phyloP scores from a whole-genome alignment of 2,113 vertebrate genomes.

The Rhynchopsitta pachyrhyncha region DNA sequence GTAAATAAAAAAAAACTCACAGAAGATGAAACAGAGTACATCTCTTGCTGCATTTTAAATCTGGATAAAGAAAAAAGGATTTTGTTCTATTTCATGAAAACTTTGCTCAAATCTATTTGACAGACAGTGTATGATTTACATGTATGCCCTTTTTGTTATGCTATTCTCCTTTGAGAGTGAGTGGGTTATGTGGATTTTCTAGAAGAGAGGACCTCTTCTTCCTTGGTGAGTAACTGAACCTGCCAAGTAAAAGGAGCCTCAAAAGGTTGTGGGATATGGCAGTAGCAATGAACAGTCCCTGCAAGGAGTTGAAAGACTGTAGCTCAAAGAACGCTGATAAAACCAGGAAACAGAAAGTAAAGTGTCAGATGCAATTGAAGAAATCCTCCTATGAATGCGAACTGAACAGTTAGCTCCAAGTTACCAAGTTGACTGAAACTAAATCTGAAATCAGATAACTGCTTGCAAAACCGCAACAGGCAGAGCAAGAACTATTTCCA shows the following conservation, averaged over 20 bases:
- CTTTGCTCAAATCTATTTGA: background rate
- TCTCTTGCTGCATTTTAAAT: background rate
- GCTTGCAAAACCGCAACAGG: background rate
- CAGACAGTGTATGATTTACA: background rate
- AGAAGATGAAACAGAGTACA: background rate
- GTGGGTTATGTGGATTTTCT: background rate
- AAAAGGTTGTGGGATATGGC: background rate
- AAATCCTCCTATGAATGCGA: background rate
- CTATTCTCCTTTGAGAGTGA: background rate
- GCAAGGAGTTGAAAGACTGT: background rate
- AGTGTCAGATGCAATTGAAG: background rate
- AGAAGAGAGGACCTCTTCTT: background rate
- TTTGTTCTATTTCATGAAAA: background rate
- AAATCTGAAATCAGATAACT: background rate
- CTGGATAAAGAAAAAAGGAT: background rate
- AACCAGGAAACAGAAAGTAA: background rate
- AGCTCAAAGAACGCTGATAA: background rate
- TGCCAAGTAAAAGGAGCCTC: background rate
- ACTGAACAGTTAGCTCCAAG: background rate
- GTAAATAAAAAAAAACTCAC: background rate
- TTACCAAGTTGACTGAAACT: background rate
- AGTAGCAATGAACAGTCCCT: background rate
- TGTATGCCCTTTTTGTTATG: background rate
- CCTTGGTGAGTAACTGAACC: background rate
- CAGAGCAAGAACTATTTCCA: background rate